phyloP scores from a whole-genome alignment of 2,113 vertebrate species.

The Platycercus adscitus region DNA sequence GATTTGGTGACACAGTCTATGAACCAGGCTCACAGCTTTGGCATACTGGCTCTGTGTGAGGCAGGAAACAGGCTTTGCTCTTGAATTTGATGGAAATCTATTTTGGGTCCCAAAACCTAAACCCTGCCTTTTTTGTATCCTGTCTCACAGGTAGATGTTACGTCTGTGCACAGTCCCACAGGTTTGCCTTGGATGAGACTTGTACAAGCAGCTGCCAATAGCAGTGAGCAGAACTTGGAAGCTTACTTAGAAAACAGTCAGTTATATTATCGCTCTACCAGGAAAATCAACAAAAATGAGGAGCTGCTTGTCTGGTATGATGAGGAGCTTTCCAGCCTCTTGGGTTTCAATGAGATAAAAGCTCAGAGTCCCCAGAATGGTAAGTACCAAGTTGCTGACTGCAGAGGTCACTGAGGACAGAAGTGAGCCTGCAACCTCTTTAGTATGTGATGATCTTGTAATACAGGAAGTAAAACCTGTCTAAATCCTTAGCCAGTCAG shows the following conservation, averaged over 20 bases:
- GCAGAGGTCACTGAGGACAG: neutral
- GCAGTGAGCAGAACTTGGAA: conserved; percentile 84
- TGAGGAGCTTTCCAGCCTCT: conserved; percentile 82
- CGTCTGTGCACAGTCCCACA: conserved; percentile 79
- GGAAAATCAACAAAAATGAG: conserved; percentile 82
- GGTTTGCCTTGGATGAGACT: conserved; percentile 83
- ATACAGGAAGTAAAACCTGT: neutral
- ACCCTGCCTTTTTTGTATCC: neutral
- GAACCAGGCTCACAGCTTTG: neutral
- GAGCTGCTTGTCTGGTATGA: conserved; percentile 91
- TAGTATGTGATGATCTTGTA: neutral
- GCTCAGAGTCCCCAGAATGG: conserved; percentile 69
- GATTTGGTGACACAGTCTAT: neutral
- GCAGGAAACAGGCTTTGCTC: neutral
- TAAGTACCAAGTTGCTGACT: conserved; percentile 57
- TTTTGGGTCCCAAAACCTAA: neutral
- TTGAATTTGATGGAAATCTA: neutral
- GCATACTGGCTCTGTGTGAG: neutral
- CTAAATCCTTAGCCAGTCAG: neutral
- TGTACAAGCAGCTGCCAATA: conserved; percentile 79
- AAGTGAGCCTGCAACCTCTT: neutral
- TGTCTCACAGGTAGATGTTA: conserved; percentile 80
- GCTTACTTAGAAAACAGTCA: conserved; percentile 83
- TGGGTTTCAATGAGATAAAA: conserved; percentile 82
- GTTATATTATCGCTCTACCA: conserved; percentile 78